Conservation (phyloP, 2,113 vertebrate species). For the Ictalurus furcatus region DNA sequence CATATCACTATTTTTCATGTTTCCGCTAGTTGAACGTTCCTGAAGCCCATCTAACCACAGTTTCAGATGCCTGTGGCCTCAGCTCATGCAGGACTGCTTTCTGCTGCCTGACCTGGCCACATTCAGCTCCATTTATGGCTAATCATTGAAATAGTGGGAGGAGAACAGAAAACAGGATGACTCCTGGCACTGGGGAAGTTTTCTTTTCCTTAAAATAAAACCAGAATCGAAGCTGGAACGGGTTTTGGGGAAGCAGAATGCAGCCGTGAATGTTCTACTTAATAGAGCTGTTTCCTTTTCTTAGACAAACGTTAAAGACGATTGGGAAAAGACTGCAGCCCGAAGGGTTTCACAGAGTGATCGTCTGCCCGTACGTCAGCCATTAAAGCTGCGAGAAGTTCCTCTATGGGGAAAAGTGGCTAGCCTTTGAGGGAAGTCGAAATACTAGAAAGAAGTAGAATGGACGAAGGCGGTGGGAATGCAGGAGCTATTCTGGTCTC, state of each 20-base stretch:
- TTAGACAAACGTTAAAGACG: conserved; percentile 14
- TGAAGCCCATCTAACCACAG: conserved; percentile 21
- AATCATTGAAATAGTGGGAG: conserved; percentile 38
- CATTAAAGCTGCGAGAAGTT: neutral
- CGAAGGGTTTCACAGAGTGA: neutral
- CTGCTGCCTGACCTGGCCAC: conserved; percentile 27
- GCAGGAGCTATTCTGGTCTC: conserved; percentile 32
- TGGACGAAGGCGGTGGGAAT: conserved; percentile 5
- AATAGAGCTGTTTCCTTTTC: conserved; percentile 22
- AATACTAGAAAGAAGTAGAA: neutral
- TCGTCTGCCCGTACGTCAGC: neutral
- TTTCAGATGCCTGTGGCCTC: conserved; percentile 28
- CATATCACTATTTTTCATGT: conserved; percentile 1
- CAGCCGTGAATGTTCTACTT: conserved; percentile 4
- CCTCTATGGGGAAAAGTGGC: neutral
- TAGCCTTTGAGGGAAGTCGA: neutral
- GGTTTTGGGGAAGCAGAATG: conserved; percentile 31
- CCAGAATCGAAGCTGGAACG: neutral
- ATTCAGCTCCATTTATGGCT: conserved; percentile 57
- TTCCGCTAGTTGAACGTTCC: conserved; percentile 3
- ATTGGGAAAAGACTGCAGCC: neutral
- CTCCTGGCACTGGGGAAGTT: conserved; percentile 41
- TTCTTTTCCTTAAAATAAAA: conserved; percentile 55
- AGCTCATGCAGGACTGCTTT: conserved; percentile 15
- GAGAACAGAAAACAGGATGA: conserved; percentile 23